These are phyloP conservation scores for Rhinopomastus cyanomelas DNA, from an alignment of 2,113 vertebrate species.

Conservation along the genomic window DNA sequence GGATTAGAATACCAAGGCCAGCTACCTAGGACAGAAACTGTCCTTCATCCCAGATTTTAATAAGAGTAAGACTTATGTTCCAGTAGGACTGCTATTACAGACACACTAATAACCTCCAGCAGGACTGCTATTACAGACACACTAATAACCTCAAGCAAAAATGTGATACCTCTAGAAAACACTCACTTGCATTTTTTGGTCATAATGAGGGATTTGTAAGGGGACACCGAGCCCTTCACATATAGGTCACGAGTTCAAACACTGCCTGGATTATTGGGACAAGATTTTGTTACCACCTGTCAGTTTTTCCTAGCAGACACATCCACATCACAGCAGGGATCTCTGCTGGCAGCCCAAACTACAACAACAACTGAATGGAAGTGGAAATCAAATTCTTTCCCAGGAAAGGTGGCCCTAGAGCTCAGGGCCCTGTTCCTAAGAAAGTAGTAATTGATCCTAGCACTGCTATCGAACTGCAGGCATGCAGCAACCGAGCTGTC, in stretches of 20 bases:
- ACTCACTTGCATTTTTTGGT: neutral
- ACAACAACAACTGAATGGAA: constrained; percentile 19
- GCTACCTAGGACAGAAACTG: neutral
- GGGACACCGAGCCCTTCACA: neutral
- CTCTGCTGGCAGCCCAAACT: neutral
- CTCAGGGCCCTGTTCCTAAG: neutral
- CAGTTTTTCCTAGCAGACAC: constrained; percentile 18
- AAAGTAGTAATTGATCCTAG: neutral
- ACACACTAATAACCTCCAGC: neutral
- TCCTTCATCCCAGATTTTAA: neutral
- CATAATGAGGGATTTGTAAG: constrained; percentile 12
- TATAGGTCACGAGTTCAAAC: constrained; percentile 49
- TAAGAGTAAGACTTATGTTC: neutral
- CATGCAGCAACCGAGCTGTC: neutral
- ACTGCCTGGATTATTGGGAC: constrained; percentile 13
- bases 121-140: neutral
- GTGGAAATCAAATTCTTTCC: neutral
- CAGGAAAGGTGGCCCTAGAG: neutral
- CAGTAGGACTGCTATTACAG: neutral
- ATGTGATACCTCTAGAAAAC: neutral
- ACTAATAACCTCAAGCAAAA: neutral
- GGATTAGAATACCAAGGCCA: neutral
- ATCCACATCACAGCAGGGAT: neutral
- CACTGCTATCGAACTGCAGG: neutral
- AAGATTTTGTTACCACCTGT: constrained; percentile 58